These are phyloP conservation scores for Lacerta viridis DNA, from an alignment of 2,797 vertebrate genomes.

Conservation along the genomic window DNA sequence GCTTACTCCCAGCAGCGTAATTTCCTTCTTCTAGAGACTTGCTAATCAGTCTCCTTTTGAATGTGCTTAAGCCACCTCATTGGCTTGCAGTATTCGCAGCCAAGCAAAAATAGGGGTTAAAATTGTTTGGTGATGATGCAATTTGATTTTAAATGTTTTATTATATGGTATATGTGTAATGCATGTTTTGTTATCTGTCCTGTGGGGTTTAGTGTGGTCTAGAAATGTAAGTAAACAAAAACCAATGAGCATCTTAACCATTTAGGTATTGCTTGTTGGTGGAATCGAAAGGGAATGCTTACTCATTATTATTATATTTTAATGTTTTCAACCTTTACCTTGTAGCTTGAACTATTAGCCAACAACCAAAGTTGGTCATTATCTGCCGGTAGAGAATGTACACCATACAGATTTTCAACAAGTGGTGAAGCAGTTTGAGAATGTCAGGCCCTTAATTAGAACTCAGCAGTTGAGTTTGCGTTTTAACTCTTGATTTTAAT, in stretches of 20 bases:
- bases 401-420: neutral
- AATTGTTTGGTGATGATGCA: neutral
- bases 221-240: neutral
- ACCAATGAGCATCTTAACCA: neutral
- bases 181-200: neutral
- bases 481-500: conserved; percentile 13
- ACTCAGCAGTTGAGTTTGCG: neutral
- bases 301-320: neutral
- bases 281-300: neutral
- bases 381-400: neutral
- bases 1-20: neutral
- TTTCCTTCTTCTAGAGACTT: conserved; percentile 6
- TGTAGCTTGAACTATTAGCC: neutral
- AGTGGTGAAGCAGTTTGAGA: neutral
- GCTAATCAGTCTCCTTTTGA: neutral
- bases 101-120: neutral
- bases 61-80: neutral
- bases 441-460: fast-evolving
- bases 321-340: neutral
- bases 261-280: neutral
- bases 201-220: neutral
- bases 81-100: neutral
- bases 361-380: neutral
- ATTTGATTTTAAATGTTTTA: neutral
- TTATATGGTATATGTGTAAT: neutral